Conservation (phyloP, 2,113 vertebrate genomes). For the Siphamia tubifer region DNA sequence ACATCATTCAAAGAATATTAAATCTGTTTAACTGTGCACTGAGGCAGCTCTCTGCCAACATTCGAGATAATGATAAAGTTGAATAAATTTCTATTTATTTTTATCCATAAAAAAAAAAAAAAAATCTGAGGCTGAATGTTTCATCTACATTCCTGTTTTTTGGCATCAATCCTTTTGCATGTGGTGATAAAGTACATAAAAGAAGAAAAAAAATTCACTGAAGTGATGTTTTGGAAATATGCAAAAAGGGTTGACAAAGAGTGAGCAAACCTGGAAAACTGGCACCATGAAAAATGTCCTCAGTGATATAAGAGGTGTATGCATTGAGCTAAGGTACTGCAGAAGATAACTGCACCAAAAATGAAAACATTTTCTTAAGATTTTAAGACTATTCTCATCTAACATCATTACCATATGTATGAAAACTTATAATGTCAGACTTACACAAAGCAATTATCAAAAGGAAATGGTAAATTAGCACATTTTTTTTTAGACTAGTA, state of each 20-base stretch:
- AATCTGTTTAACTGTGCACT: constrained; percentile 4
- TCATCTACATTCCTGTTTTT: neutral
- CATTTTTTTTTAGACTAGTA: too few relatives aligned
- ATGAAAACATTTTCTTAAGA: too few relatives aligned
- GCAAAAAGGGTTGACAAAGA: neutral
- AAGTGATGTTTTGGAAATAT: neutral
- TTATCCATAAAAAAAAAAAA: constrained; percentile 12
- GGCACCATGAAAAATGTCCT: neutral
- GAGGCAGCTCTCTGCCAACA: constrained; percentile 12
- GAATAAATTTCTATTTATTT: constrained; percentile 36
- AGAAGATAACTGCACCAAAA: too few relatives aligned
- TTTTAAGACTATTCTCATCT: too few relatives aligned
- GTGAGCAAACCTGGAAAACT: too few relatives aligned
- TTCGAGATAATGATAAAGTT: constrained; percentile 13
- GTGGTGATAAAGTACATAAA: neutral
- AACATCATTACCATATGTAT: too few relatives aligned
- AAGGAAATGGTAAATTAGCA: too few relatives aligned
- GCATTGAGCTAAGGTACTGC: too few relatives aligned
- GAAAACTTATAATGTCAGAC: too few relatives aligned
- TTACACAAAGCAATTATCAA: too few relatives aligned
- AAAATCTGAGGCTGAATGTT: neutral
- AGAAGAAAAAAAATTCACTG: neutral
- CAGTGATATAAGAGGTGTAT: neutral
- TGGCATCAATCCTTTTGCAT: constrained; percentile 11
- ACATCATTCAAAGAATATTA: too few relatives aligned